Evolutionary conservation across 2,113 vertebrate genomes (phyloP).

Genomic region (Suricata suricatta): DNA sequence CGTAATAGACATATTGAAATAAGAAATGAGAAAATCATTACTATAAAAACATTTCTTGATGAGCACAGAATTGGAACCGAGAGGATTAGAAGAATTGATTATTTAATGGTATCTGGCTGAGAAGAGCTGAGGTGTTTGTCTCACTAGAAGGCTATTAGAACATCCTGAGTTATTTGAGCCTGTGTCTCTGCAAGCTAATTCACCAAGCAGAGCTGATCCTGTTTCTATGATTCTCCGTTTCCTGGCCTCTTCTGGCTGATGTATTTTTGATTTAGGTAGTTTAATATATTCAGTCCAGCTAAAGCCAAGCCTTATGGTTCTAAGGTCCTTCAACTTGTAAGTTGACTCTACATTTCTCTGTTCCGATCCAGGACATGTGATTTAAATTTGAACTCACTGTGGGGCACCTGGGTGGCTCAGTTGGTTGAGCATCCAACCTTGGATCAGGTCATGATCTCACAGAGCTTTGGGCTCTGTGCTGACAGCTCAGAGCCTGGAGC

Average conservation of each 20-base stretch:
- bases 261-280: not conserved
- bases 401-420: too few species aligned
- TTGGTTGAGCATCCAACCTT: too few species aligned
- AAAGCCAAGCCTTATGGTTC: not conserved
- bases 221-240: too few species aligned
- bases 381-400: not conserved
- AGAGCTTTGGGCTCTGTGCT: too few species aligned
- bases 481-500: too few species aligned
- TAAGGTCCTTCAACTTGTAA: not conserved
- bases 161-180: too few species aligned
- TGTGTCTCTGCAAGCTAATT: not conserved
- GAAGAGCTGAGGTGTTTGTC: not conserved
- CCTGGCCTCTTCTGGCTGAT: not conserved
- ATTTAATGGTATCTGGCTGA: not conserved
- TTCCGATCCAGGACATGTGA: not conserved
- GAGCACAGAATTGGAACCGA: not conserved
- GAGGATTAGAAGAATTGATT: not conserved
- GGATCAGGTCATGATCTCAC: too few species aligned
- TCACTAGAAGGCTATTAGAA: not conserved
- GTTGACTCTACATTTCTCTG: not conserved
- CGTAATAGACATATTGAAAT: not conserved
- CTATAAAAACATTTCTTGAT: not conserved
- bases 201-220: fast-evolving
- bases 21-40: not conserved
- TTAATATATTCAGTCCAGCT: not conserved